Percentiles rank a stretch among this genome's conserved stretches.
These are phyloP conservation scores for Drosophila buzzatii DNA, from an alignment of 2,888 invertebrate species.

Conservation along the genomic window DNA sequence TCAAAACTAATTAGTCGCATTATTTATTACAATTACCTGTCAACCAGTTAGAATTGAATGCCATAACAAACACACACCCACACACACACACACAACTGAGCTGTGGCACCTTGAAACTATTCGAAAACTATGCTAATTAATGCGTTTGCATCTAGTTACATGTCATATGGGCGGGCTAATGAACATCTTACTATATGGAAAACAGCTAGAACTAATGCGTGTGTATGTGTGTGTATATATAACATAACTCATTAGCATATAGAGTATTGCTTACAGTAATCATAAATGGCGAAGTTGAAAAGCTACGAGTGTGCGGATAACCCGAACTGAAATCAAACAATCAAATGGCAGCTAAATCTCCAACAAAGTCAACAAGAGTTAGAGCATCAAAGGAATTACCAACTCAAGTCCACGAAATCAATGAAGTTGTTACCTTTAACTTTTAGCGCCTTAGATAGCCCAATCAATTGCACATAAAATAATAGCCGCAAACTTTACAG, in stretches of 20 bases:
- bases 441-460: constrained; percentile 1
- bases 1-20: constrained; percentile 69
- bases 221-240: neutral
- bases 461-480: constrained; percentile 21
- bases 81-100: neutral
- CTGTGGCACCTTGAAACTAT: constrained; percentile 48
- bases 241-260: constrained; percentile 1
- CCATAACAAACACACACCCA: constrained; percentile 24
- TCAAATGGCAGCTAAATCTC: too few species aligned
- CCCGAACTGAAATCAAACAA: neutral
- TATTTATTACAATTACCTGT: constrained; percentile 77
- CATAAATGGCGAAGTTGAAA: constrained; percentile 4
- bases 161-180: constrained; percentile 49
- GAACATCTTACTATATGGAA: neutral
- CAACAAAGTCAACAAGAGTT: neutral
- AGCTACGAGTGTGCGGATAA: neutral
- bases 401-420: neutral
- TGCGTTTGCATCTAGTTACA: constrained; percentile 56
- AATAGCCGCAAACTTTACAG: constrained; percentile 22
- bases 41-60: constrained; percentile 45
- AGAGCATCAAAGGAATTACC: neutral
- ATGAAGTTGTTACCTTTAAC: neutral
- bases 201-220: neutral
- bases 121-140: constrained; percentile 65
- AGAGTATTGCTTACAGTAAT: neutral